Evolutionary conservation across 2,888 invertebrate species (phyloP).

Genomic region (Nemotelus nigrinus): DNA sequence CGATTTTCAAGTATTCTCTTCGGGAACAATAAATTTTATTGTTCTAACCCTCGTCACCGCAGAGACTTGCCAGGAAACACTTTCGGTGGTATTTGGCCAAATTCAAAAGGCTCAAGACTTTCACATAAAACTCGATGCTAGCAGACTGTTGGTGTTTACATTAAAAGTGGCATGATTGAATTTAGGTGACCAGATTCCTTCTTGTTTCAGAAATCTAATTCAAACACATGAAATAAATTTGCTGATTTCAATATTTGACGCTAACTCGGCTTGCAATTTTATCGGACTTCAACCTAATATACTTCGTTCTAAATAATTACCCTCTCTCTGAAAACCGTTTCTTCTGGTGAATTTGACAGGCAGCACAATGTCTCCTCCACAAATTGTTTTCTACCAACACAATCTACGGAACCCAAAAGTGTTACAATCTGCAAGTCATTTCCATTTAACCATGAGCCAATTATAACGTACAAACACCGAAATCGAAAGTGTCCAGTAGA

Average conservation of each 20-base stretch:
- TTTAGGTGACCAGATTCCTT: too few relatives aligned
- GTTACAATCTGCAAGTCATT: conserved; percentile 4
- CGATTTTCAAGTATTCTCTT: conserved; percentile 39
- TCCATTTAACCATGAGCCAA: conserved; percentile 4
- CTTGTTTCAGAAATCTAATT: too few relatives aligned
- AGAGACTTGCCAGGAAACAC: background rate
- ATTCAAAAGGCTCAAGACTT: background rate
- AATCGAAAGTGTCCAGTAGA: background rate
- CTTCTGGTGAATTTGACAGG: too few relatives aligned
- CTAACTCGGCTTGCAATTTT: too few relatives aligned
- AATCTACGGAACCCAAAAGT: background rate
- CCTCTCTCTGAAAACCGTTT: too few relatives aligned
- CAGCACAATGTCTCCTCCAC: too few relatives aligned
- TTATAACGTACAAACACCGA: conserved; percentile 13
- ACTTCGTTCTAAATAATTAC: too few relatives aligned
- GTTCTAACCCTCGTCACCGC: conserved; percentile 24
- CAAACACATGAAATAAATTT: too few relatives aligned
- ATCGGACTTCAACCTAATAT: too few relatives aligned
- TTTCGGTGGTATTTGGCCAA: conserved; percentile 1
- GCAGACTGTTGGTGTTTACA: background rate
- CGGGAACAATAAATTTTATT: conserved; percentile 38
- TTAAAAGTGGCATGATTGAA: too few relatives aligned
- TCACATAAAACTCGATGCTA: background rate
- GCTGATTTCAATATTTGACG: too few relatives aligned
- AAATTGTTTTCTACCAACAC: too few relatives aligned